Conservation (phyloP, 2,113 vertebrate species). For the Saccopteryx bilineata region DNA sequence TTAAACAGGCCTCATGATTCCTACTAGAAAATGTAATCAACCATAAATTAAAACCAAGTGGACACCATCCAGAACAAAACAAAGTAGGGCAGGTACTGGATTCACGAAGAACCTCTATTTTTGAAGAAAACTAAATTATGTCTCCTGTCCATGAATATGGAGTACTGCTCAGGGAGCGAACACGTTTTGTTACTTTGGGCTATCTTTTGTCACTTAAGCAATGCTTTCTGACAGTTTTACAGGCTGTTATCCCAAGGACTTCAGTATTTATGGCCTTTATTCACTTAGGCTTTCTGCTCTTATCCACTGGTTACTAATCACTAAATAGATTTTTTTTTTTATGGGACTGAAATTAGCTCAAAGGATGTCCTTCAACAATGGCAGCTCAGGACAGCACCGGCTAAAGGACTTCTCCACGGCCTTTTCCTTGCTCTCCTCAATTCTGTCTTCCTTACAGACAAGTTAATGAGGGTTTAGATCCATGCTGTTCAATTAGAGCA, state of each 20-base stretch:
- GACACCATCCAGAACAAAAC: conserved; percentile 66
- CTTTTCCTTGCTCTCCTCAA: conserved; percentile 73
- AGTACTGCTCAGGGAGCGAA: conserved; percentile 46
- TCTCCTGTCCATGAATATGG: conserved; percentile 69
- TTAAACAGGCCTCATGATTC: conserved; percentile 64
- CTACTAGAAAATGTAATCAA: conserved; percentile 52
- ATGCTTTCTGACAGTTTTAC: conserved; percentile 88
- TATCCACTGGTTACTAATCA: conserved; percentile 82
- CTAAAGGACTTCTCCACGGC: conserved; percentile 69
- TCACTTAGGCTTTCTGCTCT: conserved; percentile 81
- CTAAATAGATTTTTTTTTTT: conserved; percentile 75
- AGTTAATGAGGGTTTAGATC: conserved; percentile 76
- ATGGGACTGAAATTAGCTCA: conserved; percentile 83
- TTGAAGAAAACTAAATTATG: conserved; percentile 74
- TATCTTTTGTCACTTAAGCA: conserved; percentile 85
- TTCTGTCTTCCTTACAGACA: conserved; percentile 81
- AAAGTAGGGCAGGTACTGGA: conserved; percentile 65
- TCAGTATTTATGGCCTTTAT: conserved; percentile 87
- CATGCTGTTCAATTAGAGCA: conserved; percentile 77
- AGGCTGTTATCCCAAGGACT: conserved; percentile 84
- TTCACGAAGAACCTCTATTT: conserved; percentile 70
- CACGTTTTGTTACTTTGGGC: conserved; percentile 75
- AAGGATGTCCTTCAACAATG: conserved; percentile 81
- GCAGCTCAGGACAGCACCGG: conserved; percentile 66
- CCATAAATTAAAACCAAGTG: conserved; percentile 60